Base-by-base conservation (phyloP, 2,113 vertebrate species). In the Phylloscopus whistleri region DNA sequence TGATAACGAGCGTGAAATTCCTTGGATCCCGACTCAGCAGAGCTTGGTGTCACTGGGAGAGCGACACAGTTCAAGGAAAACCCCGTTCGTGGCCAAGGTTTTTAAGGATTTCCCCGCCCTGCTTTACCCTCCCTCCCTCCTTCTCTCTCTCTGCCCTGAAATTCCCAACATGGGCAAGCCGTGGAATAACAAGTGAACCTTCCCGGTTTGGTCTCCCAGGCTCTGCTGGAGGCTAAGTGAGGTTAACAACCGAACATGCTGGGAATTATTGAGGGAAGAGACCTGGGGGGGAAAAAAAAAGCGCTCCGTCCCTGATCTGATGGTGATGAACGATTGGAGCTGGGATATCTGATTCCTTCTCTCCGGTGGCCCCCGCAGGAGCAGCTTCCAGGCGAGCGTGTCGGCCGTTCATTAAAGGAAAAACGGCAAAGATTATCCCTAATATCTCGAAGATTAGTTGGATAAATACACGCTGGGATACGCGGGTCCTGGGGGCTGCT, bases 231-330 rank as follows among this genome's bases (percentile, higher is more conserved):
- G 97, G 96, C 96, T 97, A 97, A 97, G 93, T 97, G 96, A 97
- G 97, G 97, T 97, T 98, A 97, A 98, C 97, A 95, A 90, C 95
- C 1, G 33, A 94, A 97, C 97, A 97, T 3, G n/a, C 91, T 7
- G 8, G 53, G 62, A 95, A 91, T 90, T 56, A 90, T 74, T 87
- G 87, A 87, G 93, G 85, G 70, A 83, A 73, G 89, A 92, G 84
- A 55, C 55, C 46, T 77, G 90, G 94, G 87, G n/a, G 69, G 5
- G 30, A 75, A 93, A 16, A 30, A 18, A 21, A 21, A 56, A 53
- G 84, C 90, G 88, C 92, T 87, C 64, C 4, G 0, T 94, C 95
- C 84, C 88, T 85, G 93, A 96, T 96, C 89, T 93, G 84, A 94
- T 83, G 67, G 92, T 96, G 96, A 97, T 96, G 95, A 97, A 97